Evolutionary conservation across 2,113 vertebrate genomes (phyloP).

Genomic region (Pachypanchax playfairii): DNA sequence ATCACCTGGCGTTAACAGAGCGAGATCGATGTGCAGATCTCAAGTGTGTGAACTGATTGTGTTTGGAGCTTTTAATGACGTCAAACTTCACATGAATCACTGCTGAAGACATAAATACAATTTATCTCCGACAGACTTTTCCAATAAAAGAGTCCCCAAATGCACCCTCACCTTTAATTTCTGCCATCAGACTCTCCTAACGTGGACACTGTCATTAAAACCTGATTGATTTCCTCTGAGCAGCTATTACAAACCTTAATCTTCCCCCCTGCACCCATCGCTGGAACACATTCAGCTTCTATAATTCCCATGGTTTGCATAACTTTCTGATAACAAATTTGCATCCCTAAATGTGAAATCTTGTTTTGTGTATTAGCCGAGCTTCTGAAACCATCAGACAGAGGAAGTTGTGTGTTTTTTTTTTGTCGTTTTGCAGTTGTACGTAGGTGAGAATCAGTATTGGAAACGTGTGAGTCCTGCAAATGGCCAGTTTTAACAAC

Average conservation of each 20-base stretch:
- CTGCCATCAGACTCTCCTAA: constrained; percentile 5
- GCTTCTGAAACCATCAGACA: constrained; percentile 30
- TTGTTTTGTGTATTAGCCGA: constrained; percentile 15
- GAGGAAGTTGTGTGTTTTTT: constrained; percentile 9
- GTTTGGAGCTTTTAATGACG: constrained; percentile 2
- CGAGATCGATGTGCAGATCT: constrained; percentile 54
- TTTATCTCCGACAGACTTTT: constrained; percentile 2
- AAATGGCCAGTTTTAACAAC: constrained; percentile 56
- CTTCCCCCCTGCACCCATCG: constrained; percentile 16
- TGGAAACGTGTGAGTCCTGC: constrained; percentile 48
- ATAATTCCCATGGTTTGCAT: constrained; percentile 32
- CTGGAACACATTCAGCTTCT: constrained; percentile 8
- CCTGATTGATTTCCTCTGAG: constrained; percentile 57
- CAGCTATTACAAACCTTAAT: constrained; percentile 44
- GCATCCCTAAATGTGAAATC: constrained; percentile 31
- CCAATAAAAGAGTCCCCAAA: constrained; percentile 4
- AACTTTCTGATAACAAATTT: constrained; percentile 32
- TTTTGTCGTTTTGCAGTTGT: constrained; percentile 1
- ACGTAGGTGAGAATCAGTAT: constrained; percentile 41
- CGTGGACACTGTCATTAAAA: constrained; percentile 44
- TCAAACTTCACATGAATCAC: constrained; percentile 22
- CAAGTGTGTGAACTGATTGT: not conserved
- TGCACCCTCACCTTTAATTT: constrained; percentile 15
- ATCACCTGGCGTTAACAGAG: constrained; percentile 64
- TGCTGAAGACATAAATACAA: not conserved